Percentiles rank a stretch among this genome's conserved stretches.
These are phyloP conservation scores for Synodontis membranacea DNA, from an alignment of 2,113 vertebrate species.

Conservation along the genomic window DNA sequence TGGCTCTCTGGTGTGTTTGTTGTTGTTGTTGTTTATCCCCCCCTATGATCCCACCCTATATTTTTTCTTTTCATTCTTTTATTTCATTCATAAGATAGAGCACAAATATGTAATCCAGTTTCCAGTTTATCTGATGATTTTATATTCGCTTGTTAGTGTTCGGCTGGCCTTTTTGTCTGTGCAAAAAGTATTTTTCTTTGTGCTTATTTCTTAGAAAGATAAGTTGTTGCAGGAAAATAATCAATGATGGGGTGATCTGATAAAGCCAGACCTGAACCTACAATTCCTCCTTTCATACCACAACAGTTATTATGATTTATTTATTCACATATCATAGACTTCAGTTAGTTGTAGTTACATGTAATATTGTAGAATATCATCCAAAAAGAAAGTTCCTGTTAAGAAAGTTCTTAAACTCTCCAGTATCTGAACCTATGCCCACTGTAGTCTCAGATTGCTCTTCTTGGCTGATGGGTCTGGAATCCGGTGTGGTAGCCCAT, in stretches of 20 bases:
- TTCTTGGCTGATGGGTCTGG: background rate
- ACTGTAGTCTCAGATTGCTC: background rate
- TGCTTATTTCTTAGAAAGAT: background rate
- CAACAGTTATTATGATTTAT: background rate
- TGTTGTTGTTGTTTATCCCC: background rate
- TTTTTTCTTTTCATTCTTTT: background rate
- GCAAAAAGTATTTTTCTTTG: background rate
- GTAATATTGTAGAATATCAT: background rate
- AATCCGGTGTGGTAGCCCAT: background rate
- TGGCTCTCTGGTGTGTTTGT: slow-evolving; percentile 85
- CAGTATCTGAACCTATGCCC: background rate
- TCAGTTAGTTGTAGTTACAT: background rate
- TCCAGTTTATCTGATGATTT: background rate
- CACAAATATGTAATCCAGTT: background rate
- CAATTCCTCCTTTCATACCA: background rate
- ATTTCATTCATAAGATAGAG: background rate
- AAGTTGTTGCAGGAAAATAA: background rate
- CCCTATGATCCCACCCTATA: background rate
- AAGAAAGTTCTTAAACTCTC: background rate
- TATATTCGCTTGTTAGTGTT: background rate
- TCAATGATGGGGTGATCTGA: background rate
- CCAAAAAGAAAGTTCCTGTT: background rate
- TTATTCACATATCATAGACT: background rate
- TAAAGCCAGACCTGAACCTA: background rate
- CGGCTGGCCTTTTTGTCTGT: no score